A percentile compares a stretch with the other conserved stretches of the same genome.
Evolutionary conservation across 2,888 invertebrate genomes (phyloP).

Genomic region (Odontocerum albicorne): DNA sequence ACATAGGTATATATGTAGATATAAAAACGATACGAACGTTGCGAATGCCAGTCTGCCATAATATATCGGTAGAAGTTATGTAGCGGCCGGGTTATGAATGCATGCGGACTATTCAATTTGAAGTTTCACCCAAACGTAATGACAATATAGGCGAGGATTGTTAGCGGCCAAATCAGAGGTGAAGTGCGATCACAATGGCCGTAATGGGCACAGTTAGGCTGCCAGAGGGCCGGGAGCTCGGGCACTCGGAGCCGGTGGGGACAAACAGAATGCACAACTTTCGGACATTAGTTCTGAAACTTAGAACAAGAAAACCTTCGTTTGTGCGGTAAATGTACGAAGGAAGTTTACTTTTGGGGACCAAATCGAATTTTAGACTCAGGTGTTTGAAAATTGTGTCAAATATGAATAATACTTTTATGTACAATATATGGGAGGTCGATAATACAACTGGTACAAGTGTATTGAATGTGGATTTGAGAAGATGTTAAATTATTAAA

Average conservation of each 20-base stretch:
- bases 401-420: too few relatives aligned
- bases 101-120: constrained; percentile 21
- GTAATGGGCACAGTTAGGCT: constrained; percentile 15
- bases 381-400: too few relatives aligned
- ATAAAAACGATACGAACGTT: background rate
- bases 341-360: too few relatives aligned
- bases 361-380: too few relatives aligned
- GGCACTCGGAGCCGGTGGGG: too few relatives aligned
- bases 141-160: constrained; percentile 25
- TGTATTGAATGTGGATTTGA: too few relatives aligned
- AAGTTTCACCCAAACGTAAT: constrained; percentile 30
- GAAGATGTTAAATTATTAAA: too few relatives aligned
- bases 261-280: constrained; percentile 27
- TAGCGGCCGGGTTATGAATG: constrained; percentile 15
- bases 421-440: too few relatives aligned
- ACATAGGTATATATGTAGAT: too few relatives aligned
- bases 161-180: constrained; percentile 7
- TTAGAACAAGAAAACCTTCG: background rate
- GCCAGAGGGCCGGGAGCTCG: background rate
- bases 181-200: constrained; percentile 15
- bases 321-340: too few relatives aligned
- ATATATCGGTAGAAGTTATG: constrained; percentile 3
- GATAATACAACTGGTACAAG: too few relatives aligned
- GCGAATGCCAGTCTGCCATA: constrained; percentile 2
- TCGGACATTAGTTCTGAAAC: constrained; percentile 6